These are phyloP conservation scores for Muscicapa comitata DNA, from an alignment of 2,797 vertebrate genomes.

Conservation along the genomic window DNA sequence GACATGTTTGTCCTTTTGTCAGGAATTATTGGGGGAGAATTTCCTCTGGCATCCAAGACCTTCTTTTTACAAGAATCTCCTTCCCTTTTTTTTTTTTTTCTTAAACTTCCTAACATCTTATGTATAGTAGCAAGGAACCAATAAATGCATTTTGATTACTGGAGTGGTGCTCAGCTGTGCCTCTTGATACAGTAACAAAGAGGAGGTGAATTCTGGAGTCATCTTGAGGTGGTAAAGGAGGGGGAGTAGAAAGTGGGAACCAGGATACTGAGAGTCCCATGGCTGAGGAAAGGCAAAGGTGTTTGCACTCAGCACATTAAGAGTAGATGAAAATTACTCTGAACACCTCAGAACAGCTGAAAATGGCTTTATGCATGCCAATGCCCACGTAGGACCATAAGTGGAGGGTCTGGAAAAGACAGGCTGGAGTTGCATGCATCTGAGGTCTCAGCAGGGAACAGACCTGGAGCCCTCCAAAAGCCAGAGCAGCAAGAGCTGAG, in stretches of 20 bases:
- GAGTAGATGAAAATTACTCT: background rate
- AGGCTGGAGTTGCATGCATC: background rate
- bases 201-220: background rate
- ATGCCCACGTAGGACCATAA: background rate
- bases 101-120: slow-evolving; percentile 7
- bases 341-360: background rate
- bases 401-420: background rate
- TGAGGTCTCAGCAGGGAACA: background rate
- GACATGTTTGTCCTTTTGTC: background rate
- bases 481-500: background rate
- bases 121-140: slow-evolving; percentile 14
- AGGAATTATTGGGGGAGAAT: background rate
- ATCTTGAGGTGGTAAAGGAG: background rate
- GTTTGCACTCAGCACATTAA: background rate
- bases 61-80: background rate
- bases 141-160: slow-evolving; percentile 1
- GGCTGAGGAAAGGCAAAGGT: background rate
- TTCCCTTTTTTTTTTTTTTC: background rate
- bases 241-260: background rate
- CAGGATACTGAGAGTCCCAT: background rate
- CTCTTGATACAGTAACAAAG: background rate
- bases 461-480: background rate
- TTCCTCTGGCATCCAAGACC: background rate
- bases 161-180: background rate
- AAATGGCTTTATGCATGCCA: background rate